A percentile compares a stretch with the other conserved stretches of the same genome.
Evolutionary conservation across 2,888 invertebrate genomes (phyloP).

Genomic region (Eristalis tenax): DNA sequence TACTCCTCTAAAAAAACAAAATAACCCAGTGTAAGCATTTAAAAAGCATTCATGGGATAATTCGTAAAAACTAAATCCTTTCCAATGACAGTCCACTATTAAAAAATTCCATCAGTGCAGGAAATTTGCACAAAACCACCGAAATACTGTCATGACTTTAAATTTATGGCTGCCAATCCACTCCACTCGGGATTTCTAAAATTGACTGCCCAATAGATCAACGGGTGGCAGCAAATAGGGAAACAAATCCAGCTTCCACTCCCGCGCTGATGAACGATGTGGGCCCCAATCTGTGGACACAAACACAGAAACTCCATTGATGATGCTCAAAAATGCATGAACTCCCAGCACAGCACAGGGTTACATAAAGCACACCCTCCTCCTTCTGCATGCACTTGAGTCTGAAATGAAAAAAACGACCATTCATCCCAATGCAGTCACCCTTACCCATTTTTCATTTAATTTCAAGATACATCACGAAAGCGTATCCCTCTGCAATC

Average conservation of each 20-base stretch:
- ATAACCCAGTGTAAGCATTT: too few species aligned
- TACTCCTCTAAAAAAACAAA: too few species aligned
- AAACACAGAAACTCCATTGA: conserved; percentile 14
- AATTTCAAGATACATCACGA: background rate
- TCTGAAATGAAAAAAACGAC: background rate
- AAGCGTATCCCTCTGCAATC: background rate
- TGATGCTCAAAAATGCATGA: conserved; percentile 36
- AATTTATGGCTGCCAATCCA: background rate
- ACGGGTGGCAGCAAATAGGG: background rate
- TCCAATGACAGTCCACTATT: background rate
- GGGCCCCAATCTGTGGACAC: background rate
- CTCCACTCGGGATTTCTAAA: background rate
- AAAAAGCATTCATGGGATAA: background rate
- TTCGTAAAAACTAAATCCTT: background rate
- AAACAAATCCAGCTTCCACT: background rate
- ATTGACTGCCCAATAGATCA: background rate
- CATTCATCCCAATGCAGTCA: background rate
- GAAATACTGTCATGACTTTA: background rate
- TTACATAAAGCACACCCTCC: background rate
- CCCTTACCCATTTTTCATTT: background rate
- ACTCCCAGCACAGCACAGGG: conserved; percentile 15
- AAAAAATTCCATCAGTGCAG: background rate
- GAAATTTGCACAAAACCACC: background rate
- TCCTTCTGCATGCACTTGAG: background rate
- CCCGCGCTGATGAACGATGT: background rate